Conservation (phyloP, 2,113 vertebrate species). For the Balaeniceps rex region DNA sequence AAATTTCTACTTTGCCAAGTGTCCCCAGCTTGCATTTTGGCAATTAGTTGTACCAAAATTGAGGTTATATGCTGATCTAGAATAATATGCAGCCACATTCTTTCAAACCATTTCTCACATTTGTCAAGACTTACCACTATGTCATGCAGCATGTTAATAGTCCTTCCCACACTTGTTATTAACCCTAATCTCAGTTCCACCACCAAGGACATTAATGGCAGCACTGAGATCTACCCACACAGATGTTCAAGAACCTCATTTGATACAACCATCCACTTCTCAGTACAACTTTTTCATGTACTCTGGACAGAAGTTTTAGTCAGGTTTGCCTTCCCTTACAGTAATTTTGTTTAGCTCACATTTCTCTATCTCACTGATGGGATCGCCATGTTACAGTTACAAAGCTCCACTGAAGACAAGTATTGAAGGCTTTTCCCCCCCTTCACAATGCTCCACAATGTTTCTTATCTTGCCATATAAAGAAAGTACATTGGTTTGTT, state of each 20-base stretch:
- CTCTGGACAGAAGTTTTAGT: background rate
- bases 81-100: background rate
- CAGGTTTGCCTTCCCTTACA: background rate
- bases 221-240: background rate
- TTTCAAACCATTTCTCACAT: background rate
- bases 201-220: background rate
- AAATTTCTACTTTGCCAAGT: background rate
- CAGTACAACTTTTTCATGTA: background rate
- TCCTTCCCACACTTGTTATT: background rate
- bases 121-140: background rate
- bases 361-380: background rate
- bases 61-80: background rate
- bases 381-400: background rate
- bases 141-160: fast-evolving
- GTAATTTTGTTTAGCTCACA: background rate
- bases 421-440: background rate
- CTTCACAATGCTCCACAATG: background rate
- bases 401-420: background rate
- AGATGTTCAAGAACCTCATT: background rate
- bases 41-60: background rate
- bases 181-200: background rate
- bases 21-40: background rate
- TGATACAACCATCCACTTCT: background rate
- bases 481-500: background rate
- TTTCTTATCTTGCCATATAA: background rate